Base-by-base conservation (phyloP, 1,140 invertebrate species). In the Caenorhabditis inopinata region DNA sequence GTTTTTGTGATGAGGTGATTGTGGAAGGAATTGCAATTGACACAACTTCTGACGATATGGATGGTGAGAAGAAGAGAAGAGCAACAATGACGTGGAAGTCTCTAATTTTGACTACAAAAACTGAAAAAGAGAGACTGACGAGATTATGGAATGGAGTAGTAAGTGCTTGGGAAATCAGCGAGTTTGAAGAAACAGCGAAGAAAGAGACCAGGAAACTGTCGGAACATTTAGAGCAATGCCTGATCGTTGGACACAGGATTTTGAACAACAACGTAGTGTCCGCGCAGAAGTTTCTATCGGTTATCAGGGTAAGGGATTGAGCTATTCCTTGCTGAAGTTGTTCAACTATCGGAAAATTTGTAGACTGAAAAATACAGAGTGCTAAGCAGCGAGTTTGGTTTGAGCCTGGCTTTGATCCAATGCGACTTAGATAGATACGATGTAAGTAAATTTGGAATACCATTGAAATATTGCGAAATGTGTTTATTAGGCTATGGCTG, bases 1-100 rank as follows among this genome's bases (percentile, higher is more conserved):
- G 58, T 9, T 68, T 68, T 38, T 68, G 58, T 68, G 32, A 68
- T 38, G 58, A 68, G 38, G 58, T 68, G 16, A 68, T 68, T 68
- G 14, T 25, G 4, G n/a, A 29, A 9, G 32, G 38, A 68, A 68
- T 68, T 9, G 58, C 32, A 18, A 38, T 68, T 12, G 58, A 68
- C 12, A 16, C 32, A 11, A 11, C 32, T n/a, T 38, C 58, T 3
- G 58, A 68, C 38, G n/a, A 68, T 3, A 38, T 68, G 32, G 58
- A 68, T 4, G 2, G 2, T 1, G 58, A 68, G n/a, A 38, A 21
- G 12, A 38, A 18, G 11, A 38, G 58, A 38, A 11, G 58, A 16
- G 14, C n/a, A 18, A 21, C 38, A 11, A 42, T 68, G 58, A 68
- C 58, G 12, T 68, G 58, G 58, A 68, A 68, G 7, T 38, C 58